Evolutionary conservation across 2,113 vertebrate genomes (phyloP), one percentile per base, ranked within the genome.

Genomic region (Cairina moschata): DNA sequence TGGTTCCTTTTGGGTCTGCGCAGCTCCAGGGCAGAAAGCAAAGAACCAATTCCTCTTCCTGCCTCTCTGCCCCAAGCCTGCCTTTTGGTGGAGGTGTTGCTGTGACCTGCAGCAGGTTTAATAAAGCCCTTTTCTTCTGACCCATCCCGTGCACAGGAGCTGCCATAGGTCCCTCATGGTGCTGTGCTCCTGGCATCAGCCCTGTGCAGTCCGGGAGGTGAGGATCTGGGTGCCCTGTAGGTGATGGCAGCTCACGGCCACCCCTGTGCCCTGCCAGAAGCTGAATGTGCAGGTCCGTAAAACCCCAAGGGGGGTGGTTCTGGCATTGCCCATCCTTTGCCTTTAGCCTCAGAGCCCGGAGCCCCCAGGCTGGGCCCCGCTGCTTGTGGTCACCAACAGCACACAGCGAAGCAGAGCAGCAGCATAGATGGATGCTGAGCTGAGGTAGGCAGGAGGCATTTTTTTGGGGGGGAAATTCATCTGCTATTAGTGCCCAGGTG

Each of bases 121-220:
- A 71, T 65, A 42, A 78, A 72, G 25, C 2, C 2, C 40, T 83
- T 82, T 93, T 62, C 66, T 93, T 60, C 77, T 79, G 67, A n/a
- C 31, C 46, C 9, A 5, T 32, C 42, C 31, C 22, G 17, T 2
- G 5, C 3, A 4, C 17, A 42, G 11, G 25, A 54, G 12, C 48
- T 36, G 13, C 56, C 62, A 25, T 0, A 1, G 38, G 58, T 50
- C 28, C 42, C 21, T 23, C n/a, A 17, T 68, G n/a, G 60, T 38
- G 15, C 32, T 59, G 23, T 52, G 50, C 50, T 52, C 50, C 23
- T 52, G 50, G 23, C 50, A 25, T 52, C 23, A 52, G 50, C 50
- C 23, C 23, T 25, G 23, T 52, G 50, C 50, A 13, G 22, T 13
- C 50, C 0, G 2, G 34, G 1, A 1, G 15, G 8, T 11, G 28